Percentiles rank a stretch among this genome's conserved stretches.
Conservation (phyloP, 2,797 vertebrate genomes). For the Sebastes oblongus region DNA sequence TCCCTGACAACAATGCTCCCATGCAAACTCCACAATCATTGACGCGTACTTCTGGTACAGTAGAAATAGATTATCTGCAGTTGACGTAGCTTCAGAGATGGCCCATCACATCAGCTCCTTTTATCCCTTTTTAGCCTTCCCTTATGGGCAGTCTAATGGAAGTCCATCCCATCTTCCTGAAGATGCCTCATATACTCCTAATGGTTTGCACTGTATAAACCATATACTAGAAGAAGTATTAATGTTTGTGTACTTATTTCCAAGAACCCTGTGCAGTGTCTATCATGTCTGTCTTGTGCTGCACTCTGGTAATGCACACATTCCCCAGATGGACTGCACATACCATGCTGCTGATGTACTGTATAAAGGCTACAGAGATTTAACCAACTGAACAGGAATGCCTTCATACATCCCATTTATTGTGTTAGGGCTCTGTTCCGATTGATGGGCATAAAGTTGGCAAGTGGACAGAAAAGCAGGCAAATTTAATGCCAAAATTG, state of each 20-base stretch:
- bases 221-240: neutral
- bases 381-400: neutral
- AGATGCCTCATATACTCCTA: neutral
- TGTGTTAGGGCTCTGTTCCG: neutral
- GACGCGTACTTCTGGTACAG: neutral
- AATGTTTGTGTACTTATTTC: neutral
- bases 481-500: neutral
- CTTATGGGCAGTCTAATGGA: neutral
- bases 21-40: neutral
- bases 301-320: neutral
- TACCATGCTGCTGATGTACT: neutral
- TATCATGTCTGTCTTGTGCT: neutral
- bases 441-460: neutral
- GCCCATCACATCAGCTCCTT: neutral
- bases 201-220: neutral
- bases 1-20: neutral
- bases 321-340: neutral
- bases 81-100: neutral
- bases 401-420: neutral
- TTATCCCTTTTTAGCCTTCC: neutral
- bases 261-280: neutral
- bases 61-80: neutral
- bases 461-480: neutral
- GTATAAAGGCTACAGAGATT: neutral
- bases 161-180: neutral